Evolutionary conservation across 2,113 vertebrate species (phyloP), one percentile per base, ranked within the genome.

Genomic region (Colius striatus): DNA sequence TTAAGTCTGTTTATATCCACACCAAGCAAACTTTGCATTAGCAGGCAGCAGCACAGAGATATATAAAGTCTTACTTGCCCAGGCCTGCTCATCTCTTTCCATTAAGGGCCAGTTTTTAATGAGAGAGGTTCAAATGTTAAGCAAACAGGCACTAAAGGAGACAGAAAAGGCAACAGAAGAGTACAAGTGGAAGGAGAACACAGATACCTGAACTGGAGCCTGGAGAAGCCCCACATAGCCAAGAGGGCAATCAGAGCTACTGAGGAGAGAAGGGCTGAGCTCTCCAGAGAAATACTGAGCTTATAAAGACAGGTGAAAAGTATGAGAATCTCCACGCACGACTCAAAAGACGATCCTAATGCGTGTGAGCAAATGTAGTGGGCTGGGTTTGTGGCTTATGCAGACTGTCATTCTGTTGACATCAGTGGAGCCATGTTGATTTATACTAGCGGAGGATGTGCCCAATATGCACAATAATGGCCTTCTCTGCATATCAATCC

Each of bases 1-100:
- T 91, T 84, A 36, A 30, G 61, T 95, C 71, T 81, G 53, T 89
- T 95, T 84, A 57, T 34, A 76, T 62, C 36, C 41, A 61, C 45
- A 75, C 36, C 55, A 84, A 72, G 68, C 19, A 93, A 94, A 78
- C 36, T 87, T 75, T 53, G 30, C 48, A 55, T 81, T 93, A 77
- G 48, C 45, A 95, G 55, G 65, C 8, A 2, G 77, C 61, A 77
- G 86, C 30, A 62, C 13, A 75, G 13, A 68, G 48, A 45, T 47
- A 9, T 47, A 32, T 51, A 68, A 84, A 83, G 67, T 15, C 22
- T 55, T 83, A 70, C 67, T 82, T 76, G 77, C 61, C 72, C 54
- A 43, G n/a, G 85, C 27, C 36, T 79, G 65, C 23, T 89, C 15
- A 27, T 72, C 22, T 63, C 13, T 62, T 81, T 79, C 47, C 34